These are phyloP conservation scores for cattle (Bos taurus) DNA, from an alignment of 2,113 vertebrate species.

Conservation along the genomic window ARS-UCD2.0 NC_037351.1:9946001-9946500, in stretches of 20 bases:
- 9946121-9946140: neutral
- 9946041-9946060: neutral
- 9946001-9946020: neutral
- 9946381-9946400: neutral
- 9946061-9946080: neutral
- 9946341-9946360: neutral
- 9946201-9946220: neutral
- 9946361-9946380: neutral
- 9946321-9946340: neutral
- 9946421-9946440: neutral
- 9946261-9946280: neutral
- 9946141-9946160: neutral
- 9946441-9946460: neutral
- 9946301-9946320: neutral
- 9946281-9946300: neutral
- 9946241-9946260: neutral
- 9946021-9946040: neutral
- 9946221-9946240: neutral
- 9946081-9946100: neutral
- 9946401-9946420: neutral
- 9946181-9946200: neutral
- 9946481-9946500: neutral
- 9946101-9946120: neutral
- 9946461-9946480: neutral
- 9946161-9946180: neutral